Evolutionary conservation across 2,113 vertebrate species (phyloP).

Genomic region (Trematomus loennbergii): DNA sequence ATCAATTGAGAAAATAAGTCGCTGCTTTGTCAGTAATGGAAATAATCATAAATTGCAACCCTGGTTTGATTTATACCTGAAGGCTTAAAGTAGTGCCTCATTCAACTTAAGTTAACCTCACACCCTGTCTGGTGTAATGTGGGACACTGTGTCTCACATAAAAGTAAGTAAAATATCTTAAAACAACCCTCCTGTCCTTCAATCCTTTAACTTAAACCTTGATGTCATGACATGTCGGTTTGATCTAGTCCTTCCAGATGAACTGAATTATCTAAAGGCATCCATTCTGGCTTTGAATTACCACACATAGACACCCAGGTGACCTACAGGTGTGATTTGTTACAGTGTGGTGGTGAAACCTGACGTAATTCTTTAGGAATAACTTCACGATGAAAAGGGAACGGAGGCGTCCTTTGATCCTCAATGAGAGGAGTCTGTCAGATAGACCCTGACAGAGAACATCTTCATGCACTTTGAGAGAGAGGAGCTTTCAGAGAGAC

Average conservation of each 20-base stretch:
- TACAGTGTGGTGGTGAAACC: constrained; percentile 33
- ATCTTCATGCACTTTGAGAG: constrained; percentile 39
- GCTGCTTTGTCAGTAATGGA: background rate
- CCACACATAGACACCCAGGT: constrained; percentile 12
- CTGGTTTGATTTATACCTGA: background rate
- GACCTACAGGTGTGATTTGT: constrained; percentile 37
- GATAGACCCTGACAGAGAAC: constrained; percentile 43
- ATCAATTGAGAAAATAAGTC: background rate
- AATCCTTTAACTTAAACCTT: background rate
- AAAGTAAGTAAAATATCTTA: background rate
- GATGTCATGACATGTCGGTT: background rate
- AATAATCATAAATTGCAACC: background rate
- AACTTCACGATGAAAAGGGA: constrained; percentile 41
- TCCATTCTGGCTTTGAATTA: background rate
- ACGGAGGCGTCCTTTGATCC: constrained; percentile 59
- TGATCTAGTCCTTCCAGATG: constrained; percentile 1
- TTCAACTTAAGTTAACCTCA: background rate
- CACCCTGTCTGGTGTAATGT: background rate
- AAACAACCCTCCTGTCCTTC: background rate
- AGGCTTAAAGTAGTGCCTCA: background rate
- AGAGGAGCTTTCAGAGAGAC: constrained; percentile 30
- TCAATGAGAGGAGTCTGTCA: constrained; percentile 32
- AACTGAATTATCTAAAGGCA: background rate
- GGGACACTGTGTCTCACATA: background rate
- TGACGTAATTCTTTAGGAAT: constrained; percentile 23